These are phyloP conservation scores for Prunella strophiata DNA, from an alignment of 2,797 vertebrate species.

Conservation along the genomic window DNA sequence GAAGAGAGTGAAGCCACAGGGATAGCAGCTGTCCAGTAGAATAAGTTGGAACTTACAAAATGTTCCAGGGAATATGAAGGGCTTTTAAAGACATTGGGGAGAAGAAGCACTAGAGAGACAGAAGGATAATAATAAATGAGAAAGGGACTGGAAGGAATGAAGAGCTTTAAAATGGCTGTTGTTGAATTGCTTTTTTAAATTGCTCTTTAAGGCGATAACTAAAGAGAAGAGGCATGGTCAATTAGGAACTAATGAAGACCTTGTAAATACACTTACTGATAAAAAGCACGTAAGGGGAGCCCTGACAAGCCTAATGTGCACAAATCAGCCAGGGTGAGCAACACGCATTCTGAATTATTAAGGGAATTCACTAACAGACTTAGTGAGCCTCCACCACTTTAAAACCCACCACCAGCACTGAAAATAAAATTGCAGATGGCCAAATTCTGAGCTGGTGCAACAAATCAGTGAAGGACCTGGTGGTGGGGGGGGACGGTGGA, in stretches of 20 bases:
- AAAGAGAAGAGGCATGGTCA: conserved; percentile 75
- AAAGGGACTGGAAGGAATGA: conserved; percentile 38
- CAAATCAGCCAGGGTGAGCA: conserved; percentile 47
- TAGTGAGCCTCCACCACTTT: conserved; percentile 4
- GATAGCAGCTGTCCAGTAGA: background rate
- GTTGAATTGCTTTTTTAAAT: conserved; percentile 67
- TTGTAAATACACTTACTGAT: conserved; percentile 78
- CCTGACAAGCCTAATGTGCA: conserved; percentile 61
- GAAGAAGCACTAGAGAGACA: background rate
- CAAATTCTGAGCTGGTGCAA: background rate
- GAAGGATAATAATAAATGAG: conserved; percentile 56
- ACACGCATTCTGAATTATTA: conserved; percentile 52
- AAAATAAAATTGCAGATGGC: background rate
- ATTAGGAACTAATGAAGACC: conserved; percentile 80
- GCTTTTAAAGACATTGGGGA: conserved; percentile 15
- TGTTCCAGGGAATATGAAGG: background rate
- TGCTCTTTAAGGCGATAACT: conserved; percentile 73
- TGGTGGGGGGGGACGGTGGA: background rate
- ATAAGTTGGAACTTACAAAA: background rate
- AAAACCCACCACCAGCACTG: conserved; percentile 37
- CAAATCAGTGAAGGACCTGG: background rate
- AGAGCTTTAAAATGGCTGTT: conserved; percentile 60
- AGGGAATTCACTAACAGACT: conserved; percentile 32
- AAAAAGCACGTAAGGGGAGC: conserved; percentile 68
- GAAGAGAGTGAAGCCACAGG: background rate